A percentile compares a stretch with the other conserved stretches of the same genome.
Conservation (phyloP, 2,113 vertebrate species). For the Apodemus speciosus region DNA sequence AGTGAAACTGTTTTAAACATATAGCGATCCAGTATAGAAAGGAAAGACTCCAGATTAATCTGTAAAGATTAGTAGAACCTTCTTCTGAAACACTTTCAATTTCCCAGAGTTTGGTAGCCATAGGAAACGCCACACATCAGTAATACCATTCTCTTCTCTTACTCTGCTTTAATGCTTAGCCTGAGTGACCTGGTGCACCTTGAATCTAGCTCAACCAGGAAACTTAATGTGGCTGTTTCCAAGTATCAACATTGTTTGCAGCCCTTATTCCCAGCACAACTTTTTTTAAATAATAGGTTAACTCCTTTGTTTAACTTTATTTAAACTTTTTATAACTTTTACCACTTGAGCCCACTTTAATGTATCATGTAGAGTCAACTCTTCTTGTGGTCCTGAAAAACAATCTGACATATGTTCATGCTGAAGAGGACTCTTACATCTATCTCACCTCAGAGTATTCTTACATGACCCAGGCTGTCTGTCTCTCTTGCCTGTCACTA, state of each 20-base stretch:
- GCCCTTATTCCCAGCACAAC: neutral
- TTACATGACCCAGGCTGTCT: neutral
- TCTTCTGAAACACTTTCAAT: conserved; percentile 61
- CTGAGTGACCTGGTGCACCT: neutral
- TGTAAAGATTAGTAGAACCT: conserved; percentile 46
- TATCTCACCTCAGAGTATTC: neutral
- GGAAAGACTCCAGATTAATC: conserved; percentile 14
- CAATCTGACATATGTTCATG: neutral
- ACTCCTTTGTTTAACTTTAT: neutral
- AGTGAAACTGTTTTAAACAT: conserved; percentile 12
- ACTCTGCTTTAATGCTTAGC: conserved; percentile 45
- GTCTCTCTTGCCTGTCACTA: neutral
- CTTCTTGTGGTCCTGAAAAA: neutral
- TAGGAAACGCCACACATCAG: conserved; percentile 39
- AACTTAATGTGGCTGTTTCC: conserved; percentile 11
- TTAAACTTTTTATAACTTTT: neutral
- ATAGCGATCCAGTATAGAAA: neutral
- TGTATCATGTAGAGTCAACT: neutral
- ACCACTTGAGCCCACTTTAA: conserved; percentile 12
- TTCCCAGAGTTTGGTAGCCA: conserved; percentile 11
- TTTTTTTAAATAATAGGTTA: neutral
- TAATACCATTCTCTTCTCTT: conserved; percentile 48
- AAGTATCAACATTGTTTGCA: conserved; percentile 17
- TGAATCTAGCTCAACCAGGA: conserved; percentile 23
- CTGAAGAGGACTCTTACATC: neutral